These are phyloP conservation scores for Brachyrhaphis roseni DNA, from an alignment of 2,797 vertebrate species.

Conservation along the genomic window DNA sequence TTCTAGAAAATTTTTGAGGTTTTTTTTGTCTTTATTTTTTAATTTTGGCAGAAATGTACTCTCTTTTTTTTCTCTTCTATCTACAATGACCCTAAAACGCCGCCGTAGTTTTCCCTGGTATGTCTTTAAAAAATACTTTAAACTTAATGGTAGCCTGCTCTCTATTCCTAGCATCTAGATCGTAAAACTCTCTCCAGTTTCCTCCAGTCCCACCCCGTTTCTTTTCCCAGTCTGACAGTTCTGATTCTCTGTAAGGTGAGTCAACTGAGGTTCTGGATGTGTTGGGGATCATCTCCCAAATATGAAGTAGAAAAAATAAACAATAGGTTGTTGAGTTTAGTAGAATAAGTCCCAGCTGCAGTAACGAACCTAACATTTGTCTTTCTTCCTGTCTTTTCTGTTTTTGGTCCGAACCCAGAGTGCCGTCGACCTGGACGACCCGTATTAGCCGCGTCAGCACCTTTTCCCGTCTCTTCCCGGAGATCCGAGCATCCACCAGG, in stretches of 20 bases:
- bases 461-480: constrained; percentile 62
- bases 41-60: too few species aligned
- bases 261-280: constrained; percentile 59
- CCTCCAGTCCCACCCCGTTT: constrained; percentile 8
- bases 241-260: constrained; percentile 74
- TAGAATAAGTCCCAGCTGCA: background rate
- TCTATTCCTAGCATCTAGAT: background rate
- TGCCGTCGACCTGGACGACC: constrained; percentile 96
- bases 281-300: constrained; percentile 21
- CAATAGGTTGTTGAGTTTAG: background rate
- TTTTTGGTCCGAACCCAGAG: constrained; percentile 83
- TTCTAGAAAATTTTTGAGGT: too few species aligned
- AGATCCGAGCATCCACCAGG: constrained; percentile 55
- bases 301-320: background rate
- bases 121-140: background rate
- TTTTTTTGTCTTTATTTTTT: too few species aligned
- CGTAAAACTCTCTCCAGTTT: background rate
- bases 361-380: constrained; percentile 16
- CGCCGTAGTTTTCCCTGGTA: background rate
- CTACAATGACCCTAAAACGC: too few species aligned
- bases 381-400: constrained; percentile 51
- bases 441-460: constrained; percentile 87
- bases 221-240: constrained; percentile 57
- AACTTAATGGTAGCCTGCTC: background rate
- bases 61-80: too few species aligned